Evolutionary conservation across 1,140 invertebrate species (phyloP), one percentile per base, ranked within the genome.

Genomic region (Reticulitermes speratus): DNA sequence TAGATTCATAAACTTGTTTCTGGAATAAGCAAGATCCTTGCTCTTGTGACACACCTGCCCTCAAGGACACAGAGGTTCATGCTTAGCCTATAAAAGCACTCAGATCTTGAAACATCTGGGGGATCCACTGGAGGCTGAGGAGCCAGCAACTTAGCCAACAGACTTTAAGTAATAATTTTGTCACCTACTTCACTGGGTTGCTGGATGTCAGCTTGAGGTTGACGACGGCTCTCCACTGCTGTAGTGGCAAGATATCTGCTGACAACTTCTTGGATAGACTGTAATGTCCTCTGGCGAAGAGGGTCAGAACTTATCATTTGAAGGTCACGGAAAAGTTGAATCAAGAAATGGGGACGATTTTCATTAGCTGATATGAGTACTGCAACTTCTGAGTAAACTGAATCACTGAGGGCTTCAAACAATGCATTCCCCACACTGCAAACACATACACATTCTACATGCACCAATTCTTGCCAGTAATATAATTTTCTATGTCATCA

Each of bases 381-480:
- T n/a, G 94, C 94, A 3, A 96, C 92, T 89, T 95, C 93, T 23
- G 95, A 94, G 88, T 95, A 95, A 7, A 95, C 93, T 89, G 94
- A 94, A 88, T 95, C 94, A 75, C 94, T 91, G 30, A 95, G 90
- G 23, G 94, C 92, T 84, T 86, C 82, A 82, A 86, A 87, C 32
- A 87, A 84, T 16, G 69, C n/a, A 59, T 55, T 83, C 25, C 86
- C 32, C 19, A 44, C 25, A 25, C 86, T 86, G 16, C 23, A 83
- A 83, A 48, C 16, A 82, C 44, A 45, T 8, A 75, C 14, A 75
- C n/a, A 75, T 25, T 11, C n/a, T 3, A 75, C n/a, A 11, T 75
- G 65, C 14, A 30, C 8, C 65, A 55, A 55, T 19, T 55, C 14
- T 48, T 16, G 14, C 14, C 14, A 16, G 45, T 48, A 16, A 48